Base-by-base conservation (phyloP, 1,140 invertebrate genomes). In the Formica selysi region DNA sequence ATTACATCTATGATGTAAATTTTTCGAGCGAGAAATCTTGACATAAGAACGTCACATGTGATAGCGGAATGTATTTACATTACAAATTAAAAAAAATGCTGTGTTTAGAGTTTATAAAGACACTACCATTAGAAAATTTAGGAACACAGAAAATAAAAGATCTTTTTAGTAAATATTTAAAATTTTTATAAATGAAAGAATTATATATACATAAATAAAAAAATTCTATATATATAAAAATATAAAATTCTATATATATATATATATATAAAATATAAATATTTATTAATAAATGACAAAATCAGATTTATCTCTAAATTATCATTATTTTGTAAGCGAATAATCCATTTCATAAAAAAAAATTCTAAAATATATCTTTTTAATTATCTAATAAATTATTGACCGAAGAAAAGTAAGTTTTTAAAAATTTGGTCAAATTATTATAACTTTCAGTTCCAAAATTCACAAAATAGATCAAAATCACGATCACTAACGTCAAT, bases 11-110 rank as follows among this genome's bases (percentile, higher is more conserved):
- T 32, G 79, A 80, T 70, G 36, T 65, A 80, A 68, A 70, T 59
- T 57, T 80, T 41, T 70, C 7, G 65, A 80, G 70, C 10, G 64
- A 6, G 2, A 48, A 44, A 61, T 48, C 36, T 13, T 51, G 16
- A 5, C 11, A 48, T 62, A 22, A n/a, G 36, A 59, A 26, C n/a
- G 26, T 8, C 32, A 51, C 22, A 10, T 36, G 57, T 54, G 68
- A 83, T 61, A 74, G 38, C 54, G 79, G 29, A 83, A 83, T 74
- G 68, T 83, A 83, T 83, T 83, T 38, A 59, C 10, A 62, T 74
- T 74, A 54, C 22, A 74, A 71, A 32, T 81, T 73, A 22, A 26
- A 71, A 71, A 68, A 44, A 36, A 59, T 32, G 44, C 26, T 32
- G 48, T 41, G 26, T 29, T 38, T 44, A 7, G 32, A 32, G 2